phyloP scores from a whole-genome alignment of 2,888 invertebrate genomes.

The Patella pellucida region DNA sequence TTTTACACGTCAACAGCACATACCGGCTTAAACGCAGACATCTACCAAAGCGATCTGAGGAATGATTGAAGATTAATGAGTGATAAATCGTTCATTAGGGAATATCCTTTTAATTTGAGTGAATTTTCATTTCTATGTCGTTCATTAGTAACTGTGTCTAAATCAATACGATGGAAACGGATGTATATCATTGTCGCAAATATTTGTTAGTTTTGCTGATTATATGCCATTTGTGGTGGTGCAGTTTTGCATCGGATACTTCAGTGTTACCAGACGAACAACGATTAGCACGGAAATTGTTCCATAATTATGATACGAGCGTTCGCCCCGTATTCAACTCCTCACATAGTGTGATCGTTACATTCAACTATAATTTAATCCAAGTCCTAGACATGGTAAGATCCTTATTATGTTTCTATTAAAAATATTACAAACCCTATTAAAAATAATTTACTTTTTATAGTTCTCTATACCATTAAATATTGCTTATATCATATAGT shows the following conservation, averaged over 20 bases:
- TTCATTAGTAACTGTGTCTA: too few relatives aligned
- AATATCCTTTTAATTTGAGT: too few relatives aligned
- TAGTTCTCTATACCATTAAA: too few relatives aligned
- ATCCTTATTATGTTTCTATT: slow-evolving; percentile 12
- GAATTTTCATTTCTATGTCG: too few relatives aligned
- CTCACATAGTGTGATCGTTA: slow-evolving; percentile 71
- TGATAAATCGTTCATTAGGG: too few relatives aligned
- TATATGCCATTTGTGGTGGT: neutral
- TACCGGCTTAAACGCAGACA: too few relatives aligned
- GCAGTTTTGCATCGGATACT: neutral
- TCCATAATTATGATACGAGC: slow-evolving; percentile 73
- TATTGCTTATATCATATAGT: too few relatives aligned
- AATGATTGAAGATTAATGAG: too few relatives aligned
- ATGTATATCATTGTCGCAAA: neutral
- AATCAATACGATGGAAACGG: slow-evolving; percentile 11
- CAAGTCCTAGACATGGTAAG: slow-evolving; percentile 75
- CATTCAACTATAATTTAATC: slow-evolving; percentile 74
- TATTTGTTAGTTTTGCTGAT: neutral
- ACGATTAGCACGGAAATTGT: slow-evolving; percentile 71
- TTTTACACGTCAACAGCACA: too few relatives aligned
- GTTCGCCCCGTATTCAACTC: slow-evolving; percentile 74
- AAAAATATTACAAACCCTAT: neutral
- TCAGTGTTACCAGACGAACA: slow-evolving; percentile 69
- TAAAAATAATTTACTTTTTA: too few relatives aligned
- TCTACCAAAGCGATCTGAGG: too few relatives aligned